These are phyloP conservation scores for Morpho achilles DNA, from an alignment of 2,888 invertebrate species.

Conservation along the genomic window DNA sequence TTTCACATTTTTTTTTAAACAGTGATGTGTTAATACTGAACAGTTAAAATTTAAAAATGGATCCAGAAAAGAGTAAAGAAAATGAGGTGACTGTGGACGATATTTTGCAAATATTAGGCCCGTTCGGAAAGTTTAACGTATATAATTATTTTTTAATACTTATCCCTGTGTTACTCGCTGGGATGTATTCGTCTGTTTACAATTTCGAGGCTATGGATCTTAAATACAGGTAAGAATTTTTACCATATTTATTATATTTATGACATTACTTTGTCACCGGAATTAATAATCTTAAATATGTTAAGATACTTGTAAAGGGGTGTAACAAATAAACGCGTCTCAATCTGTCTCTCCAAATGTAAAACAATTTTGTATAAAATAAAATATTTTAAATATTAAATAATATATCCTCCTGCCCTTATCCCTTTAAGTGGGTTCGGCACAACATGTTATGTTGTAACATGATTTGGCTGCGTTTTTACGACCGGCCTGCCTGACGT, in stretches of 20 bases:
- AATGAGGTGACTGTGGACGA: constrained; percentile 66
- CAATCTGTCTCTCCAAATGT: too few relatives aligned
- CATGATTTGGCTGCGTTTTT: too few relatives aligned
- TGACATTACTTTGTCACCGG: too few relatives aligned
- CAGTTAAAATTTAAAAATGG: constrained; percentile 45
- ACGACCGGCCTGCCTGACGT: too few relatives aligned
- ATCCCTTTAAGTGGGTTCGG: too few relatives aligned
- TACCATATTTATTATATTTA: neutral
- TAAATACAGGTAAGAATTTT: constrained; percentile 54
- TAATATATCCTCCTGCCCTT: too few relatives aligned
- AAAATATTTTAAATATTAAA: too few relatives aligned
- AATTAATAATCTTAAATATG: too few relatives aligned
- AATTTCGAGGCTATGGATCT: constrained; percentile 72
- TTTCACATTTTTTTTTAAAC: constrained; percentile 11
- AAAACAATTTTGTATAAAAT: too few relatives aligned
- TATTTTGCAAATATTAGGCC: constrained; percentile 60
- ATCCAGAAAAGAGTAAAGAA: constrained; percentile 55
- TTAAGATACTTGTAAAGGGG: too few relatives aligned
- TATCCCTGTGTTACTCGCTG: constrained; percentile 63
- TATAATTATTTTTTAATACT: constrained; percentile 58
- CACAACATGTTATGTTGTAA: too few relatives aligned
- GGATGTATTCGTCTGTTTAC: constrained; percentile 70
- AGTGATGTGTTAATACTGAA: constrained; percentile 23
- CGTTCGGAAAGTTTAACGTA: constrained; percentile 64
- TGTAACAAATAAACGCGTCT: too few relatives aligned